Evolutionary conservation across 2,888 invertebrate species (phyloP).

Genomic region (Polietes domitor): DNA sequence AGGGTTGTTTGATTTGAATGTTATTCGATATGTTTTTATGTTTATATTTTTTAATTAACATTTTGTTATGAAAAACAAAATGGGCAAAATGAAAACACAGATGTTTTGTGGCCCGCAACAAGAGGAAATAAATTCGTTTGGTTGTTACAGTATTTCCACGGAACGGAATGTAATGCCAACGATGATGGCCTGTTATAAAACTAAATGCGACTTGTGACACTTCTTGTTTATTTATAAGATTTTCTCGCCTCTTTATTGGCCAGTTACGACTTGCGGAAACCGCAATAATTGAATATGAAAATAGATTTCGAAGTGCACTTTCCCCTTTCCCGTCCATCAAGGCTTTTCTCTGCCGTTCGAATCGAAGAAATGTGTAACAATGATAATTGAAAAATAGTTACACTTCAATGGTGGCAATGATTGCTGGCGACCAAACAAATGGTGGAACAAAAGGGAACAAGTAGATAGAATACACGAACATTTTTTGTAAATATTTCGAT

Average conservation of each 20-base stretch:
- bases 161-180: conserved; percentile 22
- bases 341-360: too few relatives aligned
- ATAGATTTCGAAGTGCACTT: conserved; percentile 11
- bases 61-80: conserved; percentile 32
- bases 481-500: too few relatives aligned
- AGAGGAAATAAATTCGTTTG: conserved; percentile 52
- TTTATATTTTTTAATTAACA: conserved; percentile 40
- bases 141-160: conserved; percentile 38
- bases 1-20: conserved; percentile 13
- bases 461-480: too few relatives aligned
- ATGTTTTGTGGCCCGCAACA: background rate
- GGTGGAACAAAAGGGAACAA: background rate
- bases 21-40: conserved; percentile 52
- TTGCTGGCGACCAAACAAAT: background rate
- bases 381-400: conserved; percentile 54
- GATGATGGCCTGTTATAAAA: conserved; percentile 57
- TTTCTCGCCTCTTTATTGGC: conserved; percentile 38
- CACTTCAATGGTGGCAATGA: conserved; percentile 45
- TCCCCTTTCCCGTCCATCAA: background rate
- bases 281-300: conserved; percentile 30
- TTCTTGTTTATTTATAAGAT: conserved; percentile 76
- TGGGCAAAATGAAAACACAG: conserved; percentile 41
- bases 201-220: conserved; percentile 76
- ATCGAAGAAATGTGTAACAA: conserved; percentile 41
- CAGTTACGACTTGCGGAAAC: conserved; percentile 53